Evolutionary conservation across 2,113 vertebrate species (phyloP).

Genomic region (Cariama cristata): DNA sequence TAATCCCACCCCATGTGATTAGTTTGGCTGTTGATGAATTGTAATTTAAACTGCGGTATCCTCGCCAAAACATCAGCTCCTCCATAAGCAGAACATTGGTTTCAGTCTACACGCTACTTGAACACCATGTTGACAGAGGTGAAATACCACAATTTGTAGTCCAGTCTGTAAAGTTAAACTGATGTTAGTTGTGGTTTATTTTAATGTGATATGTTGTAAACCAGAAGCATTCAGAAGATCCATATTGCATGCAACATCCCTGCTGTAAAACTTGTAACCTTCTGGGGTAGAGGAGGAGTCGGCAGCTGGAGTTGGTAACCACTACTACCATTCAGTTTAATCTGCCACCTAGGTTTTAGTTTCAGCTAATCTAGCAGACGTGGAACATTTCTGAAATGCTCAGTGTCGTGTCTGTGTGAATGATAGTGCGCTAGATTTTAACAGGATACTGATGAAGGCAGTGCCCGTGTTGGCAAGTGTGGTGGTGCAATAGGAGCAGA

Average conservation of each 20-base stretch:
- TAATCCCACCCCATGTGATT: neutral
- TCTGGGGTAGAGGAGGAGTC: neutral
- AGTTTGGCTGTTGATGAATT: neutral
- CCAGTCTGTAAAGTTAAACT: neutral
- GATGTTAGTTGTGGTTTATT: neutral
- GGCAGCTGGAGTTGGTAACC: neutral
- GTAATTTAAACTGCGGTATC: neutral
- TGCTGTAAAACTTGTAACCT: neutral
- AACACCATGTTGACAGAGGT: neutral
- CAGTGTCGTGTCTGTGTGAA: neutral
- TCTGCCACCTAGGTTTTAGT: neutral
- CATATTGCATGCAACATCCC: neutral
- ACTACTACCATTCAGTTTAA: neutral
- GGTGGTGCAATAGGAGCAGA: neutral
- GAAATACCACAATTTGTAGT: neutral
- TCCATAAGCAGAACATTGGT: neutral
- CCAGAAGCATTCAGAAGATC: neutral
- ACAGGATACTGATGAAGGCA: neutral
- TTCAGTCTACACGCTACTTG: neutral
- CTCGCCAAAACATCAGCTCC: neutral
- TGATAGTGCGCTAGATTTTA: neutral
- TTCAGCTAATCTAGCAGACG: neutral
- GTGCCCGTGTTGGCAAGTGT: neutral
- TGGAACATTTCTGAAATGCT: neutral
- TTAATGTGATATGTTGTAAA: neutral